Conservation (phyloP, 2,797 vertebrate genomes). For the Halcyon smyrnensis region DNA sequence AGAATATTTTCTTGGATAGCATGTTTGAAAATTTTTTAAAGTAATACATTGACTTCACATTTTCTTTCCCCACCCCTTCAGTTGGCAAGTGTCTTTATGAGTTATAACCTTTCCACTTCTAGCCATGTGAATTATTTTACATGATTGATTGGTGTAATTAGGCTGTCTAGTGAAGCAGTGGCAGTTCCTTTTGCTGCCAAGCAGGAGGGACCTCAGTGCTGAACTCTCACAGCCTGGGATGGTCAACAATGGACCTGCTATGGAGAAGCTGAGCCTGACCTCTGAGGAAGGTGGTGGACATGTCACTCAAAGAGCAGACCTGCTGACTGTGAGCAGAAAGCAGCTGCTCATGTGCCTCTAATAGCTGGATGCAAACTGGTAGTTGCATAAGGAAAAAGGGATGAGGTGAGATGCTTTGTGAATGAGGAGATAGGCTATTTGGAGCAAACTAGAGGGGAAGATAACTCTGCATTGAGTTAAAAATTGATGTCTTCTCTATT, state of each 20-base stretch:
- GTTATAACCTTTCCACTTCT: conserved; percentile 1
- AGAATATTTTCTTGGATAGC: not conserved
- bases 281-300: not conserved
- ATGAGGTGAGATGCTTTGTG: not conserved
- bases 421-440: not conserved
- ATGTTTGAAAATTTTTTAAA: not conserved
- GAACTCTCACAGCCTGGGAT: conserved; percentile 21
- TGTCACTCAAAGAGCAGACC: conserved; percentile 6
- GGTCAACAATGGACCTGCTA: not conserved
- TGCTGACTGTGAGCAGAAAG: not conserved
- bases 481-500: not conserved
- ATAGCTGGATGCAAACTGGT: not conserved
- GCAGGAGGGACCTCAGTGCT: not conserved
- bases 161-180: not conserved
- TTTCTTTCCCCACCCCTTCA: not conserved
- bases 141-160: conserved; percentile 63
- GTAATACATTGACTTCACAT: not conserved
- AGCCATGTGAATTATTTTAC: not conserved
- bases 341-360: not conserved
- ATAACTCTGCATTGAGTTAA: not conserved
- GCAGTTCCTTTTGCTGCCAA: conserved; percentile 17
- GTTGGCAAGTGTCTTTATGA: not conserved
- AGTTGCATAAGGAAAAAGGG: not conserved
- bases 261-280: not conserved
- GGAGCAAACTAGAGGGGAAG: not conserved